phyloP scores from a whole-genome alignment of 2,888 invertebrate species.

The Oscheius sp. region DNA sequence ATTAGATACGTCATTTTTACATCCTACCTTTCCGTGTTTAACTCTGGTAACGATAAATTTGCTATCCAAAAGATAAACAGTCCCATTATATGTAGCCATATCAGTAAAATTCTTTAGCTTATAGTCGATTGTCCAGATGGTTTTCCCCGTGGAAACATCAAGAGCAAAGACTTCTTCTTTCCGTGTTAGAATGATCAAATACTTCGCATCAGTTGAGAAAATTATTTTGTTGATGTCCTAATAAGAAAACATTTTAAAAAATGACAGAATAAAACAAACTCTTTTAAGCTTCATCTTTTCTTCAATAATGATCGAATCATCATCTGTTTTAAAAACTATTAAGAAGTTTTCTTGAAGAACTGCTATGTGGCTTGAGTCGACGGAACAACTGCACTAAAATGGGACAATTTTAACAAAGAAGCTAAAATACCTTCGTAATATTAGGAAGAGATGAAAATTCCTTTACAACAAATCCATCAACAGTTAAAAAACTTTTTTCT shows the following conservation, averaged over 20 bases:
- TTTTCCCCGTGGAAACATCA: constrained; percentile 37
- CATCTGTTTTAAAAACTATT: constrained; percentile 40
- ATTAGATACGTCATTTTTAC: too few species aligned
- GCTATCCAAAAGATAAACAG: constrained; percentile 37
- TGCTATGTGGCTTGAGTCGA: constrained; percentile 40
- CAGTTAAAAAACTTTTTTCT: constrained; percentile 34
- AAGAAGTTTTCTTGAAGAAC: constrained; percentile 37
- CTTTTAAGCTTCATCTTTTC: constrained; percentile 33
- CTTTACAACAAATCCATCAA: constrained; percentile 34
- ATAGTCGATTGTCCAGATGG: constrained; percentile 47
- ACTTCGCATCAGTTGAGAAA: constrained; percentile 47
- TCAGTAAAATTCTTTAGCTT: constrained; percentile 50
- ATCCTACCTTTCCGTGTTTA: constrained; percentile 43
- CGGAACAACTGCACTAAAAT: constrained; percentile 30
- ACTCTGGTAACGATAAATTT: constrained; percentile 45
- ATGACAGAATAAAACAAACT: constrained; percentile 7
- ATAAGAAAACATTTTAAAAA: background rate
- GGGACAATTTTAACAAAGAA: background rate
- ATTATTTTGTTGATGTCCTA: constrained; percentile 45
- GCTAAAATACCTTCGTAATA: constrained; percentile 29
- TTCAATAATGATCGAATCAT: constrained; percentile 35
- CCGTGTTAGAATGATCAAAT: constrained; percentile 41
- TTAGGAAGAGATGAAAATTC: constrained; percentile 34
- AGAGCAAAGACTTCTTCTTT: constrained; percentile 43
- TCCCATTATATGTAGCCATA: constrained; percentile 36